These are phyloP conservation scores for Chitala chitala DNA, from an alignment of 2,113 vertebrate species.

Conservation along the genomic window DNA sequence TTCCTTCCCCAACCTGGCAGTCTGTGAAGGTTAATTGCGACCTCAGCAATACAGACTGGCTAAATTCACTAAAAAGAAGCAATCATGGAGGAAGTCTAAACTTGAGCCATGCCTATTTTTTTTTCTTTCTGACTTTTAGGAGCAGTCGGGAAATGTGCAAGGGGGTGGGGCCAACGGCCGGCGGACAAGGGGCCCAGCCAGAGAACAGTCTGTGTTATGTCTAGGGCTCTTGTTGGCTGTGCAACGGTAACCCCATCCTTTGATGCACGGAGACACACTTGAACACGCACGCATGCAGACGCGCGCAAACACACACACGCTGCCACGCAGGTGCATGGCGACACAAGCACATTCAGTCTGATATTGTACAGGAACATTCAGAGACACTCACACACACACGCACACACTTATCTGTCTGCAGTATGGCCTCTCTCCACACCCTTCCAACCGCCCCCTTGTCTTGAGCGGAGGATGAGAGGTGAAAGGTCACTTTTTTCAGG, in stretches of 20 bases:
- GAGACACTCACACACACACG: constrained; percentile 27
- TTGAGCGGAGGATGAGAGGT: constrained; percentile 67
- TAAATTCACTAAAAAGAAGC: constrained; percentile 60
- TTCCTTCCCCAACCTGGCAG: background rate
- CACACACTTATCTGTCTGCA: constrained; percentile 17
- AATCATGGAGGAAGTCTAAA: constrained; percentile 63
- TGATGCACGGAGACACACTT: background rate
- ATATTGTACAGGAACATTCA: constrained; percentile 32
- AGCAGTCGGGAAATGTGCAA: constrained; percentile 28
- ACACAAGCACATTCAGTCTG: background rate
- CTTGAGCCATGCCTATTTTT: constrained; percentile 48
- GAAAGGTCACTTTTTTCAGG: constrained; percentile 78
- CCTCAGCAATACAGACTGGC: constrained; percentile 54
- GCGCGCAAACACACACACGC: background rate
- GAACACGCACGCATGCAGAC: constrained; percentile 1
- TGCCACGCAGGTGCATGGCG: background rate
- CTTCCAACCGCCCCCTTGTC: constrained; percentile 54
- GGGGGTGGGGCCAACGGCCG: constrained; percentile 44
- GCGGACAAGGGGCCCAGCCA: constrained; percentile 60
- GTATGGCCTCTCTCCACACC: constrained; percentile 44
- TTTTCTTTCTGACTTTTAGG: constrained; percentile 47
- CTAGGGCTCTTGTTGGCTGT: constrained; percentile 65
- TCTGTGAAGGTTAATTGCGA: constrained; percentile 50
- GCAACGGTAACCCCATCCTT: constrained; percentile 52
- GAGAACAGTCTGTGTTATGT: constrained; percentile 82